These are phyloP conservation scores for Drymonia ruficornis DNA, from an alignment of 2,888 invertebrate species.

Conservation along the genomic window DNA sequence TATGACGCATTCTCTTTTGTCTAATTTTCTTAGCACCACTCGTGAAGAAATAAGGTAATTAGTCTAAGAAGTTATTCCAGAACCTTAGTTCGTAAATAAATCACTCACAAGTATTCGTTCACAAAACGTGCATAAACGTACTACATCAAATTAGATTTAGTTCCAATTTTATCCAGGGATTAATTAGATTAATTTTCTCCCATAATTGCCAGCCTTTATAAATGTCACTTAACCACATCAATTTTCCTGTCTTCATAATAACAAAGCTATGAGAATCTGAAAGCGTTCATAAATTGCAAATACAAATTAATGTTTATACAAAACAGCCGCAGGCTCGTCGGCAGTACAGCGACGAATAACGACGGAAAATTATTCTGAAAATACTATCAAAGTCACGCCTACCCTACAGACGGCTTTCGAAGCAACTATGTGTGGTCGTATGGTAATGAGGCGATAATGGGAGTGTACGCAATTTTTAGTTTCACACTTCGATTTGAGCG, in stretches of 20 bases:
- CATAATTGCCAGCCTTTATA: background rate
- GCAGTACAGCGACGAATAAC: slow-evolving; percentile 24
- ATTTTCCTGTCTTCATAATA: slow-evolving; percentile 23
- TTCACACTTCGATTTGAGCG: slow-evolving; percentile 6
- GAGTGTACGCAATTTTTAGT: slow-evolving; percentile 6
- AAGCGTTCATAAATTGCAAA: slow-evolving; percentile 10
- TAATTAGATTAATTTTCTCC: slow-evolving; percentile 6
- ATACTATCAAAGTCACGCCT: slow-evolving; percentile 46
- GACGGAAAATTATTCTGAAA: slow-evolving; percentile 47
- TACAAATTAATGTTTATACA: slow-evolving; percentile 43
- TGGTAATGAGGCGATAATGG: slow-evolving; percentile 32
- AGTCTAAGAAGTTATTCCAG: too few species aligned
- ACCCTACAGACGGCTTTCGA: slow-evolving; percentile 28
- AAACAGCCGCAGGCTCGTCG: slow-evolving; percentile 24
- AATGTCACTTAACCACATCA: slow-evolving; percentile 23
- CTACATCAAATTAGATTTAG: too few species aligned
- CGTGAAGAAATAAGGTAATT: too few species aligned
- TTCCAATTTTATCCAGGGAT: background rate
- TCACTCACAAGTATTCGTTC: too few species aligned
- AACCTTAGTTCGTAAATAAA: too few species aligned
- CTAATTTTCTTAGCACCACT: too few species aligned
- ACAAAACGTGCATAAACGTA: too few species aligned
- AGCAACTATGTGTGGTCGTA: slow-evolving; percentile 46
- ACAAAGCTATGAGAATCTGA: slow-evolving; percentile 6
- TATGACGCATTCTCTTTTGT: too few species aligned